Base-by-base conservation (phyloP, 2,113 vertebrate species). In the Lophura nycthemera region DNA sequence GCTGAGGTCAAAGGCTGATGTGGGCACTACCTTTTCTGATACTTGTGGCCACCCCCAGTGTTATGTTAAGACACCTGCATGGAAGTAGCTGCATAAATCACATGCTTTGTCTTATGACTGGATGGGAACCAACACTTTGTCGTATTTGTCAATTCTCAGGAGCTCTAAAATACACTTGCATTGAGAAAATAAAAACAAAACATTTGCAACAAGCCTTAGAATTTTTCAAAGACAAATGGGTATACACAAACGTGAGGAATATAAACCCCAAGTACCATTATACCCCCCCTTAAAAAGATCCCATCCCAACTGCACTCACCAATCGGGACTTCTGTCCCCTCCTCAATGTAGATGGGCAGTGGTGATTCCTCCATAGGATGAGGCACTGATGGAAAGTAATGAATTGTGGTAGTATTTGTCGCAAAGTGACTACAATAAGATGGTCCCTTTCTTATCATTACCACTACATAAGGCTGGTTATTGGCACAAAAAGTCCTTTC, bases 351-450 rank as follows among this genome's bases (percentile, higher is more conserved):
- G 96, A 97, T 97, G 95, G 96, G 96, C 96, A 97, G 96, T 95
- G 97, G 93, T 96, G 96, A 96, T 96, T 97, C 96, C 96, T 97
- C 96, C 97, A 97, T 97, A 97, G 96, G 96, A 92, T 97, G 95
- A 96, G 91, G 92, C 97, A 95, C 97, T 97, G 96, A 97, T 97
- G 96, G 97, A 97, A 97, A 97, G 96, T 97, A 97, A 97, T 97
- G 96, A 97, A 97, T 97, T 74, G 95, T 97, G 94, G 97, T 96
- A 97, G 96, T 96, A 97, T 97, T 96, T 95, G 96, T 97, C 90
- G 57, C 93, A 97, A 95, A 97, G 92, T 93, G 92, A 96, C 94
- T 95, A 92, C 86, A 96, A 92, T 89, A 95, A 96, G 94, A 96
- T 4, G 96, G 96, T 94, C 82, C 95, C 95, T 97, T 81, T 92